These are phyloP conservation scores for Pipistrellus kuhlii DNA, from an alignment of 2,797 vertebrate species.

Conservation along the genomic window DNA sequence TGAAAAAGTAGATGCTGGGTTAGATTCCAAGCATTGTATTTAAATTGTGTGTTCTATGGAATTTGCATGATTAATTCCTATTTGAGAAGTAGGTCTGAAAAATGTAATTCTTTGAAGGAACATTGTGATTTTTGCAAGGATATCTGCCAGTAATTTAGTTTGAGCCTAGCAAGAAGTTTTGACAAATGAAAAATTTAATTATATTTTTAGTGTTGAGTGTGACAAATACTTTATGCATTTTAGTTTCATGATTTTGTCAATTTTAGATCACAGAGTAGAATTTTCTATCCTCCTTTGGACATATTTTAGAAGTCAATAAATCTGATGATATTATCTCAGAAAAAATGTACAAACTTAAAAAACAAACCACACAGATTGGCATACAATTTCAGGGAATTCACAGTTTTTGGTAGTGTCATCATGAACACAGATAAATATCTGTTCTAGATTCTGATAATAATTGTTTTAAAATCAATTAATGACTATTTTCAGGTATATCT, in stretches of 20 bases:
- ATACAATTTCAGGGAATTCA: neutral
- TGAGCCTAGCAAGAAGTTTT: neutral
- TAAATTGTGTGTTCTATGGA: constrained; percentile 4
- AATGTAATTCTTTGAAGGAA: constrained; percentile 3
- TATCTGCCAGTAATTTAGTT: neutral
- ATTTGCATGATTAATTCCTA: constrained; percentile 27
- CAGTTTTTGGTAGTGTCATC: neutral
- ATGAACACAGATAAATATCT: neutral
- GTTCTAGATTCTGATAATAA: neutral
- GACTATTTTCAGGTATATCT: neutral
- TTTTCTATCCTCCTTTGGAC: neutral
- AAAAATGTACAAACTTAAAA: neutral
- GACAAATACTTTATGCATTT: constrained; percentile 12
- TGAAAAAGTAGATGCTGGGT: neutral
- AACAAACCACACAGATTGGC: neutral
- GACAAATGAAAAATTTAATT: neutral
- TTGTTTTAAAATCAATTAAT: constrained; percentile 21
- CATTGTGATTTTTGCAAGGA: neutral
- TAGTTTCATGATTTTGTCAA: constrained; percentile 10
- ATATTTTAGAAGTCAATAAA: constrained; percentile 48
- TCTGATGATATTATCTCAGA: neutral
- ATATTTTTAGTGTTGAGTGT: neutral
- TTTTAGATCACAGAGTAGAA: constrained; percentile 50
- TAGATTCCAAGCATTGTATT: constrained; percentile 13
- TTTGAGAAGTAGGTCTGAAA: neutral